Evolutionary conservation across 2,888 invertebrate genomes (phyloP).

Genomic region (Pandemis cinnamomeana): DNA sequence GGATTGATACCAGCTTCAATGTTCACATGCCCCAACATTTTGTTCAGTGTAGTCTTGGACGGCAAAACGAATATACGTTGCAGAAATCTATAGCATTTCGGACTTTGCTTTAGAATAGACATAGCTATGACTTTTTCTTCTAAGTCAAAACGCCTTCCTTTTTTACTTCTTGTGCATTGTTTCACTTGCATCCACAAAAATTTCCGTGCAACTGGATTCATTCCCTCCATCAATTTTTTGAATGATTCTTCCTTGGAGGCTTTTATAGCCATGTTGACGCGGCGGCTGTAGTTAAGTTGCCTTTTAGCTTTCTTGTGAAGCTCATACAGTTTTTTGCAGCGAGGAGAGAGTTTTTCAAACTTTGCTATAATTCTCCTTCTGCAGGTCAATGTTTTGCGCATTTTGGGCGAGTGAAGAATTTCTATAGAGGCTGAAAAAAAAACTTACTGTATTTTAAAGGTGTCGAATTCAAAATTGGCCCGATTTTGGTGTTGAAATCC

Average conservation of each 20-base stretch:
- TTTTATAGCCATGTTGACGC: not conserved
- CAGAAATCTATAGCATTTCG: too few species aligned
- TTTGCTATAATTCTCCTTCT: not conserved
- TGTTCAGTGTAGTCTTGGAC: not conserved
- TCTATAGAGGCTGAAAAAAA: too few species aligned
- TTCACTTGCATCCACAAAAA: not conserved
- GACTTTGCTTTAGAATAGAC: not conserved
- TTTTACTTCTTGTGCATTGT: not conserved
- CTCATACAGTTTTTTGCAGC: not conserved
- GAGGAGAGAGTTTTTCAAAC: not conserved
- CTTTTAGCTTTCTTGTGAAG: not conserved
- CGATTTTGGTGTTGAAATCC: too few species aligned
- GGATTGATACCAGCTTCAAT: not conserved
- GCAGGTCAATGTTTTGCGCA: not conserved
- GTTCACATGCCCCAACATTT: not conserved
- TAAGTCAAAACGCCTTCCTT: not conserved
- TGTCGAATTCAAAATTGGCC: too few species aligned
- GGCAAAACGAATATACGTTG: not conserved
- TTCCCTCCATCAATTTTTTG: not conserved
- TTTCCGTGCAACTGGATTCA: not conserved
- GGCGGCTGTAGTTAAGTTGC: not conserved
- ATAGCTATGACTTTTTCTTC: not conserved
- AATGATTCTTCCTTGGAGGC: not conserved
- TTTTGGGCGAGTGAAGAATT: too few species aligned
- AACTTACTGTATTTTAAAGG: too few species aligned